These are phyloP conservation scores for Drosophila yakuba DNA, from an alignment of 1,140 invertebrate genomes.

Conservation along the genomic window DNA sequence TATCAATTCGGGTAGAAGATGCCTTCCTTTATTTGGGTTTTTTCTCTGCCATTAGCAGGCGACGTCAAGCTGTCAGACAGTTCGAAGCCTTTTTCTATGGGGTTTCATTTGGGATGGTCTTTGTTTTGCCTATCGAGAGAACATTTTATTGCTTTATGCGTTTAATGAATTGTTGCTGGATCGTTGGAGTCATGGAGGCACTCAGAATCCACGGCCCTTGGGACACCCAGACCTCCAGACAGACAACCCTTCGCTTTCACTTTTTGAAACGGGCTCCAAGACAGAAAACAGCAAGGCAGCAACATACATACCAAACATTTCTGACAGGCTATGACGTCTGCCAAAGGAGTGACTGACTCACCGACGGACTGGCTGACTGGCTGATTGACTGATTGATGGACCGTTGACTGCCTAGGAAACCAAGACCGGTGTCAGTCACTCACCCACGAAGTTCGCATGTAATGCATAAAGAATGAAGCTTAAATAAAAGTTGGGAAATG, in stretches of 20 bases:
- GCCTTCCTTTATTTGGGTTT: slow-evolving; percentile 8
- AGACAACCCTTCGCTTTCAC: slow-evolving; percentile 76
- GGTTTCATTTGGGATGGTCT: slow-evolving; percentile 14
- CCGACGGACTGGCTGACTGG: slow-evolving; percentile 32
- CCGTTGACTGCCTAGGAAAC: slow-evolving; percentile 38
- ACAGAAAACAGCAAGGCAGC: slow-evolving; percentile 23
- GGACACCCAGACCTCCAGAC: slow-evolving; percentile 3
- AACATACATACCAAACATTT: slow-evolving; percentile 67
- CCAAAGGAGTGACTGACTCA: slow-evolving; percentile 13
- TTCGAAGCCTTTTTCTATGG: slow-evolving; percentile 40
- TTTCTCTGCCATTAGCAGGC: slow-evolving; percentile 66
- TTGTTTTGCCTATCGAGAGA: slow-evolving; percentile 65
- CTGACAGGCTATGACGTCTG: slow-evolving; percentile 63
- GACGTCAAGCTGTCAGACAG: slow-evolving; percentile 69
- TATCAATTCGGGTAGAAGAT: slow-evolving; percentile 10
- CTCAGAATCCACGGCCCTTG: slow-evolving; percentile 12
- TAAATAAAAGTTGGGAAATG: slow-evolving; percentile 82
- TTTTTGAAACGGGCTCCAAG: slow-evolving; percentile 41
- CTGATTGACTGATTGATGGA: slow-evolving; percentile 48
- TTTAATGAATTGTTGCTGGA: slow-evolving; percentile 78
- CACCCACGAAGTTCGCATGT: slow-evolving; percentile 52
- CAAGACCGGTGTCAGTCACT: slow-evolving; percentile 21
- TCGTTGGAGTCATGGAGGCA: slow-evolving; percentile 4
- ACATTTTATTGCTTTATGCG: slow-evolving; percentile 82
- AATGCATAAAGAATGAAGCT: slow-evolving; percentile 83